Evolutionary conservation across 2,888 invertebrate genomes (phyloP).

Genomic region (Hedychridium roseum): DNA sequence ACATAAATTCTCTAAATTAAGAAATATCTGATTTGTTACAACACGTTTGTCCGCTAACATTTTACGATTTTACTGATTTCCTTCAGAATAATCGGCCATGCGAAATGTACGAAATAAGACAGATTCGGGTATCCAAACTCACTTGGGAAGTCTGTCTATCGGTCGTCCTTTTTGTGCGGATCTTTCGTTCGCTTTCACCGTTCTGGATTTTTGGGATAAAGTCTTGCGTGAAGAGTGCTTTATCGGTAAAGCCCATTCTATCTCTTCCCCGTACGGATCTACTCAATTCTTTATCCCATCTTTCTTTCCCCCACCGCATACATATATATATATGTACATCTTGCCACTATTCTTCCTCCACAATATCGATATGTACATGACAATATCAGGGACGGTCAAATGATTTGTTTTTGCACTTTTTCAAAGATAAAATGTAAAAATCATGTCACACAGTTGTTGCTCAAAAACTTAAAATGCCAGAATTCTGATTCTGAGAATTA

Average conservation of each 20-base stretch:
- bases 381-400: too few relatives aligned
- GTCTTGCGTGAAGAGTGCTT: slow-evolving; percentile 1
- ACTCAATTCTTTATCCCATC: neutral
- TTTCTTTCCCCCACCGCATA: neutral
- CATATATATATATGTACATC: neutral
- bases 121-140: neutral
- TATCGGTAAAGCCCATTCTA: slow-evolving; percentile 6
- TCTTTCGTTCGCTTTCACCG: neutral
- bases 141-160: neutral
- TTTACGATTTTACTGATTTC: neutral
- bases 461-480: too few relatives aligned
- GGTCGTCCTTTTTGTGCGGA: neutral
- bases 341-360: neutral
- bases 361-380: neutral
- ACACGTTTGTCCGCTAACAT: too few relatives aligned
- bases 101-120: neutral
- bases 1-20: too few relatives aligned
- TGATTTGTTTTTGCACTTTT: too few relatives aligned
- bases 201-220: slow-evolving; percentile 1
- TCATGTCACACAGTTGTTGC: too few relatives aligned
- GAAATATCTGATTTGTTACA: too few relatives aligned
- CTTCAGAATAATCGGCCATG: neutral
- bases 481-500: too few relatives aligned
- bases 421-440: too few relatives aligned
- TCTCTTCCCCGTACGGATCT: neutral